These are phyloP conservation scores for Corythoichthys haematopterus DNA, from an alignment of 2,113 vertebrate genomes.

Conservation along the genomic window DNA sequence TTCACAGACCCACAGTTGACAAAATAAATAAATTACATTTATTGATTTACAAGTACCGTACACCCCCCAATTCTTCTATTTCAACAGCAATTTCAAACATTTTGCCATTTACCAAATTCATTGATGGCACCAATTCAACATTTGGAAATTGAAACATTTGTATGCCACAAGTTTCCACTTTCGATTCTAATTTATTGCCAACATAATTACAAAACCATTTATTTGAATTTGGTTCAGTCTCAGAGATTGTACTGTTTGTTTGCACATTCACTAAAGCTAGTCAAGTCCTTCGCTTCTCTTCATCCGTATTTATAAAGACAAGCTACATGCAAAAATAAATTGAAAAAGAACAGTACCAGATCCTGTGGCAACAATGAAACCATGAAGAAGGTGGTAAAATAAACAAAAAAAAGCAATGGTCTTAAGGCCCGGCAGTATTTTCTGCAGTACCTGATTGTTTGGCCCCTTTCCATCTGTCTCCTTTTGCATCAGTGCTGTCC, in stretches of 20 bases:
- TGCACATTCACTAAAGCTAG: neutral
- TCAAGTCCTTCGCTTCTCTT: neutral
- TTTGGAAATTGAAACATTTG: too few species aligned
- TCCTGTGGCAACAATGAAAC: conserved; percentile 46
- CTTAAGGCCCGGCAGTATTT: conserved; percentile 47
- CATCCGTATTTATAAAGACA: neutral
- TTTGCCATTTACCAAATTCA: too few species aligned
- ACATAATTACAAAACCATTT: too few species aligned
- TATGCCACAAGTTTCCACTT: too few species aligned
- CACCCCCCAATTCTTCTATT: too few species aligned
- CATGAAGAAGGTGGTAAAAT: conserved; percentile 14
- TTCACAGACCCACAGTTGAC: too few species aligned
- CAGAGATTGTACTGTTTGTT: neutral
- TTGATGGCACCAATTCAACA: too few species aligned
- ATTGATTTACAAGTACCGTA: too few species aligned
- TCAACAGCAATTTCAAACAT: too few species aligned
- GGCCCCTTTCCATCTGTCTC: conserved; percentile 94
- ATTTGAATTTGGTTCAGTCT: neutral
- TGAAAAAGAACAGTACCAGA: conserved; percentile 26
- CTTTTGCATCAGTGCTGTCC: conserved; percentile 98
- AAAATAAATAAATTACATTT: too few species aligned
- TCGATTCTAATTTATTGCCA: too few species aligned
- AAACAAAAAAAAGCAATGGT: conserved; percentile 56
- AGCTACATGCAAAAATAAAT: conserved; percentile 15
- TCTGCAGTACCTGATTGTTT: conserved; percentile 92